A percentile compares a stretch with the other conserved stretches of the same genome.
Conservation (phyloP, 2,113 vertebrate genomes). For the Etheostoma spectabile region DNA sequence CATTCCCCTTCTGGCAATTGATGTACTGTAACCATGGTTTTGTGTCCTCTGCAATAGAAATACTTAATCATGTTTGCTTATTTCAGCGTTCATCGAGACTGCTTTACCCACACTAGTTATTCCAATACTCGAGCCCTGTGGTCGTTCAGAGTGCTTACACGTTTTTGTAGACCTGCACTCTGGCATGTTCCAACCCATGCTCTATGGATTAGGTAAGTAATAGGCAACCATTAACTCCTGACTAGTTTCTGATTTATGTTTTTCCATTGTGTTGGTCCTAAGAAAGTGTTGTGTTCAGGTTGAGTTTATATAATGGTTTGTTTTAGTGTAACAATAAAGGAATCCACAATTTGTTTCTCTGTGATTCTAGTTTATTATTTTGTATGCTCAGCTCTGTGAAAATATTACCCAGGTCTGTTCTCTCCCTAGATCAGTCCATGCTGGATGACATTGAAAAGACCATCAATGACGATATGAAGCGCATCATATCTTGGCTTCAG, state of each 20-base stretch:
- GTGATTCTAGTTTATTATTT: not conserved
- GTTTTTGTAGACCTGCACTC: slow-evolving; percentile 99
- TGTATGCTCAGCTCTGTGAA: slow-evolving; percentile 6
- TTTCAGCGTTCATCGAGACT: slow-evolving; percentile 94
- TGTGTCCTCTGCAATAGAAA: slow-evolving; percentile 8
- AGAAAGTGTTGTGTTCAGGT: not conserved
- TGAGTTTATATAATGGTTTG: not conserved
- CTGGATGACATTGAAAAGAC: slow-evolving; percentile 97
- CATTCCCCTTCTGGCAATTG: not conserved
- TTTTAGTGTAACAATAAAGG: not conserved
- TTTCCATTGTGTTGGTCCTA: not conserved
- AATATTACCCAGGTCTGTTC: slow-evolving; percentile 6
- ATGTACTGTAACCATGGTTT: not conserved
- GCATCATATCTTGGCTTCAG: slow-evolving; percentile 94
- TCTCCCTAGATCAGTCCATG: slow-evolving; percentile 89
- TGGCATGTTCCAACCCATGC: slow-evolving; percentile 98
- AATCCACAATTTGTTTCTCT: not conserved
- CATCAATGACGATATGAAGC: slow-evolving; percentile 97
- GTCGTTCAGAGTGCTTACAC: slow-evolving; percentile 96
- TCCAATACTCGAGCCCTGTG: slow-evolving; percentile 96
- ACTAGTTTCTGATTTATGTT: not conserved
- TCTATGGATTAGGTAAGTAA: slow-evolving; percentile 95
- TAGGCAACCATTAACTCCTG: not conserved
- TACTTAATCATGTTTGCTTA: slow-evolving; percentile 10
- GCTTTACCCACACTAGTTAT: slow-evolving; percentile 95